These are phyloP conservation scores for Thermophis baileyi DNA, from an alignment of 2,113 vertebrate genomes.

Conservation along the genomic window DNA sequence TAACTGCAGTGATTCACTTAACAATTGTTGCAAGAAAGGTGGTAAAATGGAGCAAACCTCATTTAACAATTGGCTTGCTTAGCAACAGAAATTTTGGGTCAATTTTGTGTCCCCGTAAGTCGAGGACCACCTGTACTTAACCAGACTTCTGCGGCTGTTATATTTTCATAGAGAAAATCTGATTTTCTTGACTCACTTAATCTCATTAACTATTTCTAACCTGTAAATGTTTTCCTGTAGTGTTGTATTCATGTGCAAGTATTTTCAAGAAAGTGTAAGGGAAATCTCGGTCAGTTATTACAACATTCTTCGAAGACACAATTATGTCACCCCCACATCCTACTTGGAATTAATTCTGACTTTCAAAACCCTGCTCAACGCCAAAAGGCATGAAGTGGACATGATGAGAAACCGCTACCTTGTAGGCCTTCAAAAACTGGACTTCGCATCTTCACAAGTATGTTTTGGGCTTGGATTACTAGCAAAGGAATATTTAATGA, in stretches of 20 bases:
- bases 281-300: constrained; percentile 79
- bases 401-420: constrained; percentile 81
- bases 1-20: too few species aligned
- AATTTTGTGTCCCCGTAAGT: too few species aligned
- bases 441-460: constrained; percentile 88
- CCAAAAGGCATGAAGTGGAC: constrained; percentile 82
- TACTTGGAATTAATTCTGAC: constrained; percentile 92
- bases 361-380: constrained; percentile 81
- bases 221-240: constrained; percentile 57
- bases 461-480: constrained; percentile 17
- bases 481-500: background rate
- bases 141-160: background rate
- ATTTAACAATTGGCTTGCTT: too few species aligned
- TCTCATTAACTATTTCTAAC: constrained; percentile 13
- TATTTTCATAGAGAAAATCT: background rate
- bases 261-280: constrained; percentile 83
- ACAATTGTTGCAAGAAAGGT: too few species aligned
- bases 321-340: constrained; percentile 92
- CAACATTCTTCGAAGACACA: constrained; percentile 76
- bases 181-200: background rate
- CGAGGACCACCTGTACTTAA: background rate
- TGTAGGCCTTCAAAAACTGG: constrained; percentile 83
- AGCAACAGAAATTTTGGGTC: too few species aligned
- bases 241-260: constrained; percentile 89
- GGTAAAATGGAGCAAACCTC: too few species aligned